These are phyloP conservation scores for Ormyrus thymus DNA, from an alignment of 2,888 invertebrate genomes.

Conservation along the genomic window DNA sequence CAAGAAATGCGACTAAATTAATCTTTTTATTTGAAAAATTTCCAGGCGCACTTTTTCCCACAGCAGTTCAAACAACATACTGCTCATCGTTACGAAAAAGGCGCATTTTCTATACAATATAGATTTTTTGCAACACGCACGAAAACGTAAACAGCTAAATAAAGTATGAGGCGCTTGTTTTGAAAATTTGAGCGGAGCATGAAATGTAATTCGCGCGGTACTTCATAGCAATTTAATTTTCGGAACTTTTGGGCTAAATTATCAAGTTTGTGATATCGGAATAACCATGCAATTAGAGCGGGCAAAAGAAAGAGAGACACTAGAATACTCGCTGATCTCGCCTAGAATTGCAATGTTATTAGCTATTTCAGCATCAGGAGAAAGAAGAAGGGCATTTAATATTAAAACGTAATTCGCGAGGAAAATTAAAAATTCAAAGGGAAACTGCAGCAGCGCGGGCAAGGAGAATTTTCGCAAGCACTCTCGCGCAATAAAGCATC, in stretches of 20 bases:
- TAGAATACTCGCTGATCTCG: background rate
- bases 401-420: background rate
- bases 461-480: background rate
- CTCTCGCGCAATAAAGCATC: slow-evolving; percentile 32
- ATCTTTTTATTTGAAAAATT: too few species aligned
- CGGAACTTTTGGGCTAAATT: too few species aligned
- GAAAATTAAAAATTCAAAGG: slow-evolving; percentile 2
- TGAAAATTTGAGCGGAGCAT: background rate
- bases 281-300: background rate
- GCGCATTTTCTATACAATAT: slow-evolving; percentile 22
- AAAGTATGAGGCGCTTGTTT: background rate
- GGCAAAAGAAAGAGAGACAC: background rate
- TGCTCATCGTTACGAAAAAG: slow-evolving; percentile 1
- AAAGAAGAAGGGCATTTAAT: background rate
- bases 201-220: too few species aligned
- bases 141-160: slow-evolving; percentile 8
- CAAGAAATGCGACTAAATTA: too few species aligned
- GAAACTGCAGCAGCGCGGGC: background rate
- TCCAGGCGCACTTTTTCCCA: background rate
- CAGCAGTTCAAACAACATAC: background rate
- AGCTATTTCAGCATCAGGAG: background rate
- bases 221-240: too few species aligned
- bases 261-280: background rate
- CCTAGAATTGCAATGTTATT: background rate
- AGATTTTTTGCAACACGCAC: slow-evolving; percentile 1